Evolutionary conservation across 2,888 invertebrate species (phyloP).

Genomic region (Synergus laeviventris): DNA sequence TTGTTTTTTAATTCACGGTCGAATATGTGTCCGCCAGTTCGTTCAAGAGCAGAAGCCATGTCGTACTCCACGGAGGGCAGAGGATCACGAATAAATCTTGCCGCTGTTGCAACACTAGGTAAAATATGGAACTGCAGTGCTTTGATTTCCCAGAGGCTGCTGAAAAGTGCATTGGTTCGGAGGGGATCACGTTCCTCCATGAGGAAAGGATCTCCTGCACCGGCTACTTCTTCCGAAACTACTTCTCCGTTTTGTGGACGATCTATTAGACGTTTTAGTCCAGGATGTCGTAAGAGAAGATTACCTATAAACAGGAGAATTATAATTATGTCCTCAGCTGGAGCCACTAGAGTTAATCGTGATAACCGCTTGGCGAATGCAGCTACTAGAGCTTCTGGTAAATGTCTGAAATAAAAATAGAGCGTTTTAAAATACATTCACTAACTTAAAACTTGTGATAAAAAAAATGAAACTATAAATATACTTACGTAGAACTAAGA

Average conservation of each 20-base stretch:
- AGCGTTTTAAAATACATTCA: background rate
- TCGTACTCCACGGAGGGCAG: conserved; percentile 84
- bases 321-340: conserved; percentile 86
- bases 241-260: conserved; percentile 76
- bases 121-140: conserved; percentile 85
- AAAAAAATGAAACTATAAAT: conserved; percentile 21
- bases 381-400: conserved; percentile 93
- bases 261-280: conserved; percentile 83
- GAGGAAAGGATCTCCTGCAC: conserved; percentile 87
- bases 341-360: conserved; percentile 89
- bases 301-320: conserved; percentile 91
- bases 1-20: conserved; percentile 87
- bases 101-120: conserved; percentile 85
- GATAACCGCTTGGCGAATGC: conserved; percentile 94
- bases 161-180: conserved; percentile 88
- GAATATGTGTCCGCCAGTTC: conserved; percentile 84
- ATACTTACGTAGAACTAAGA: conserved; percentile 90
- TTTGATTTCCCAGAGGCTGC: conserved; percentile 95
- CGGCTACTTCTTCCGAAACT: conserved; percentile 60
- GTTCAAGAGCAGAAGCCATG: conserved; percentile 82
- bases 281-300: conserved; percentile 90
- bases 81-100: conserved; percentile 83
- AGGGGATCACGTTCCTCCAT: conserved; percentile 88
- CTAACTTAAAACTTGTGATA: background rate
- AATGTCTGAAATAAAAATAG: conserved; percentile 80